Conservation (phyloP, 2,888 invertebrate species). For the Pristionchus japonicus region DNA sequence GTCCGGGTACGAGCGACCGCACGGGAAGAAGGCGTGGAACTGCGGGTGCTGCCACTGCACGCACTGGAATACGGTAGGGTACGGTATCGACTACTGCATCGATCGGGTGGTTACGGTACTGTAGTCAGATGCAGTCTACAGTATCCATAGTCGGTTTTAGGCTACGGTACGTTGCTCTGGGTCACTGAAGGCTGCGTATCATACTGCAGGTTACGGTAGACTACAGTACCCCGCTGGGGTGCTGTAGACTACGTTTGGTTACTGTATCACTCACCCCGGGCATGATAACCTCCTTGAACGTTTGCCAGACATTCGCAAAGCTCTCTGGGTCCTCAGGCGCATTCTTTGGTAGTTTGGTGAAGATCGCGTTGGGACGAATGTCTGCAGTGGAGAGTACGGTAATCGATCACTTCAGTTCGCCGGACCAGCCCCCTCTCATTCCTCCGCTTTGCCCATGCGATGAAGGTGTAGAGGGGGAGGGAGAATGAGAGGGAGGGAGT, state of each 20-base stretch:
- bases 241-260: too few species aligned
- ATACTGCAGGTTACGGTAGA: too few species aligned
- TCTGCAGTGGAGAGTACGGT: background rate
- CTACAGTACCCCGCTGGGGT: too few species aligned
- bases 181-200: too few species aligned
- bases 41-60: constrained; percentile 44
- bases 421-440: too few species aligned
- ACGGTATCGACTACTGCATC: too few species aligned
- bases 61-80: background rate
- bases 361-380: constrained; percentile 1
- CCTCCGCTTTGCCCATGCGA: too few species aligned
- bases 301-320: background rate
- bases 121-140: background rate
- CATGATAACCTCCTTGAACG: constrained; percentile 19
- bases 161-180: too few species aligned
- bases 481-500: too few species aligned
- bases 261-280: background rate
- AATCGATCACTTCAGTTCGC: background rate
- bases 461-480: background rate
- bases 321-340: constrained; percentile 1
- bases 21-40: constrained; percentile 43
- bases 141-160: too few species aligned
- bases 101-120: too few species aligned
- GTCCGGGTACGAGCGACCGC: constrained; percentile 44
- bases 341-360: background rate